Base-by-base conservation (phyloP, 2,797 vertebrate species). In the Argyrosomus regius region DNA sequence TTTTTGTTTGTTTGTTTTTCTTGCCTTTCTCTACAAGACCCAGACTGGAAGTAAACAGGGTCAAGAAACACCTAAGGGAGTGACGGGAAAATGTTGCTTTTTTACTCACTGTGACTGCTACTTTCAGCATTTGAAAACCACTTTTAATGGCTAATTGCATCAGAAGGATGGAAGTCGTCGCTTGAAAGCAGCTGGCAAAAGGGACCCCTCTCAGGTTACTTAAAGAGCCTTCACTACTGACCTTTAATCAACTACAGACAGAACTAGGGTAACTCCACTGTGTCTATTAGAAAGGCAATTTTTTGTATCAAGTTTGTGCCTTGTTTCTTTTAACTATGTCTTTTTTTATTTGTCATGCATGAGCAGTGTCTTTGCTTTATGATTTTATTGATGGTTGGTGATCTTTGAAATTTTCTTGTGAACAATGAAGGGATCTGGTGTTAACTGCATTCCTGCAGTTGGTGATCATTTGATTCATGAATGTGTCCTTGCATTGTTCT, bases 151-250 rank as follows among this genome's bases (percentile, higher is more conserved):
- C 65, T 82, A 72, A 70, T 82, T 77, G 75, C 74, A 77, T 80
- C 66, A 67, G 73, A 80, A 67, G 76, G 83, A 85, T 81, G 77
- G 80, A 89, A 74, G 60, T 73, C 57, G 79, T 81, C 31, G 75
- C 57, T 59, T 69, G 50, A 75, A 86, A 80, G 81, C 86, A 75
- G 82, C 77, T 83, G 82, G 71, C 43, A 39, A 83, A 92, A 85
- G 72, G 77, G 77, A 80, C 63, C 82, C 87, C 66, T 89, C 92
- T 93, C 93, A 94, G 92, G 92, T 92, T 93, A 86, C 80, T 85
- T 80, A 78, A 91, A 87, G 78, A 89, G 83, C 89, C 87, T 88
- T 89, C 69, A 82, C 82, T 79, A 80, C 87, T 88, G 85, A 88
- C 88, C 83, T 88, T 89, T 81, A 91, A 89, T 90, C 80, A 84